Evolutionary conservation across 1,140 invertebrate genomes (phyloP).

Genomic region (Drosophila nigrodunni): DNA sequence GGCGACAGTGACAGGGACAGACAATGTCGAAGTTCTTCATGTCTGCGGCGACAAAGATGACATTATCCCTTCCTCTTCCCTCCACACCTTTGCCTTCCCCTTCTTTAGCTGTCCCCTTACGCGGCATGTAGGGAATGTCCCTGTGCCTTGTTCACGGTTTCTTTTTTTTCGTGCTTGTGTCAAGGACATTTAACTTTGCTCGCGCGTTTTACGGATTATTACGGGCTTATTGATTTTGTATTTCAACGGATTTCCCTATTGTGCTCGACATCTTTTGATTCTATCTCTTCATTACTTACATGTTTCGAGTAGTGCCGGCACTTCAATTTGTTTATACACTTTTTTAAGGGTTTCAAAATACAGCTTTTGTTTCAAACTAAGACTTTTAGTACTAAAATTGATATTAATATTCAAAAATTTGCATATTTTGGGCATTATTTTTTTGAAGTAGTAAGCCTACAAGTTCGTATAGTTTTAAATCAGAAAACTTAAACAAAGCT

Average conservation of each 20-base stretch:
- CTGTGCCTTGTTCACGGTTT: constrained; percentile 5
- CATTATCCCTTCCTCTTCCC: constrained; percentile 9
- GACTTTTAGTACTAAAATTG: too few relatives aligned
- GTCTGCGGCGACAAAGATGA: constrained; percentile 35
- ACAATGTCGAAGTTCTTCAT: constrained; percentile 1
- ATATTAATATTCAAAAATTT: too few relatives aligned
- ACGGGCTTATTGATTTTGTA: constrained; percentile 56
- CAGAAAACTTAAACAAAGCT: too few relatives aligned
- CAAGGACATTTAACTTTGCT: constrained; percentile 69
- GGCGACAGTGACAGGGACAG: constrained; percentile 9
- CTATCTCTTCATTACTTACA: neutral
- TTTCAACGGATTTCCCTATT: constrained; percentile 30
- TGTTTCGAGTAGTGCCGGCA: neutral
- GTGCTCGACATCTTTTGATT: constrained; percentile 1
- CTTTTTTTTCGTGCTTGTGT: constrained; percentile 31
- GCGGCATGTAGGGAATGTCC: constrained; percentile 21
- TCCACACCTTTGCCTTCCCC: neutral
- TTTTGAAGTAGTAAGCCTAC: too few relatives aligned
- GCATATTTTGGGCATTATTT: too few relatives aligned
- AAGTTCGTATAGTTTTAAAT: too few relatives aligned
- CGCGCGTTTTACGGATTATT: constrained; percentile 30
- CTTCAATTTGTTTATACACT: constrained; percentile 5
- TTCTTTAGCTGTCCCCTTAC: too few relatives aligned
- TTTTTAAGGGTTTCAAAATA: too few relatives aligned
- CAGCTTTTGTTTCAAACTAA: too few relatives aligned